Percentiles rank a stretch among this genome's conserved stretches.
Evolutionary conservation across 1,140 invertebrate species (phyloP).

Genomic region (Leptonema lineaticorne): DNA sequence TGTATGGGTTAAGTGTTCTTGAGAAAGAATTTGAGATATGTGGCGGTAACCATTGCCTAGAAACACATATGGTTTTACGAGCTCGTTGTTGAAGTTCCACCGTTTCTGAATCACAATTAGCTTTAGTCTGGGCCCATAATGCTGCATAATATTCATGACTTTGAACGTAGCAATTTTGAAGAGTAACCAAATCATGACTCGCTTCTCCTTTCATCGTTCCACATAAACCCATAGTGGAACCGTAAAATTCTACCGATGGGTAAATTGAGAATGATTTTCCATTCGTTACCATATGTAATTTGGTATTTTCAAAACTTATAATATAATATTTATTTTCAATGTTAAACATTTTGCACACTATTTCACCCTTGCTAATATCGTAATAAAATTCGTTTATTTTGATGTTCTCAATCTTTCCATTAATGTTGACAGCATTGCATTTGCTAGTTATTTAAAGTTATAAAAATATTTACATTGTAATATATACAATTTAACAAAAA

Average conservation of each 20-base stretch:
- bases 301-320: slow-evolving; percentile 53
- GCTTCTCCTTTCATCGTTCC: slow-evolving; percentile 61
- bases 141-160: slow-evolving; percentile 57
- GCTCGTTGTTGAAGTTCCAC: slow-evolving; percentile 48
- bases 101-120: slow-evolving; percentile 46
- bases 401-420: too few species aligned
- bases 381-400: too few species aligned
- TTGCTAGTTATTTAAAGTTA: too few species aligned
- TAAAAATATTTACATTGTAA: too few species aligned
- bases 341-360: too few species aligned
- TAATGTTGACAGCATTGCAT: too few species aligned
- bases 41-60: slow-evolving; percentile 46
- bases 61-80: slow-evolving; percentile 49
- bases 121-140: slow-evolving; percentile 57
- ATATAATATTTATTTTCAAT: slow-evolving; percentile 54
- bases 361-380: too few species aligned
- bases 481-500: too few species aligned
- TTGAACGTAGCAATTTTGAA: slow-evolving; percentile 57
- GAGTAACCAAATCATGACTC: slow-evolving; percentile 60
- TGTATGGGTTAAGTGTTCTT: too few species aligned
- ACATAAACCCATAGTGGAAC: slow-evolving; percentile 62
- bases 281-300: slow-evolving; percentile 57
- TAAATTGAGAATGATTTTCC: slow-evolving; percentile 55
- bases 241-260: slow-evolving; percentile 51
- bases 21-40: too few species aligned